Evolutionary conservation across 64 coral and sea anemone genomes (phyloP).

Genomic region (Actinia equina): DNA sequence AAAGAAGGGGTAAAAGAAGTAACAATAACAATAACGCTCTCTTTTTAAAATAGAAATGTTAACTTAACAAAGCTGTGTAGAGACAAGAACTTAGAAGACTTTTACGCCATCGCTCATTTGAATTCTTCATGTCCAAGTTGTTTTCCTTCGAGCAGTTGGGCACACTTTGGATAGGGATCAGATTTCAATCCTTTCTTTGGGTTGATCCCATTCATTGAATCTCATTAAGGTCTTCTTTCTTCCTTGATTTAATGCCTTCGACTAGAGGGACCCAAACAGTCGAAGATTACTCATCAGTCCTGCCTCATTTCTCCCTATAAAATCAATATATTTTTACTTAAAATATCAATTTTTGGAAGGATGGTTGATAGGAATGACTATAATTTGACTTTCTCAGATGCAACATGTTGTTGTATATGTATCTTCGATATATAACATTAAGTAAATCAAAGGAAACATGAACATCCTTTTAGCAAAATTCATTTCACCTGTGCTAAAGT

Average conservation of each 20-base stretch:
- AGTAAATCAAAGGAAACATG: constrained; percentile 18
- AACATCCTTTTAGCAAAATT: not conserved
- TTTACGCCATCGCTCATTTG: not conserved
- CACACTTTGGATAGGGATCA: constrained; percentile 1
- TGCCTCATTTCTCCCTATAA: not conserved
- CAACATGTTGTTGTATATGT: constrained; percentile 10
- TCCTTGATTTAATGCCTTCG: not conserved
- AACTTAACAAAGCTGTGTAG: constrained; percentile 24
- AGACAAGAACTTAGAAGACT: not conserved
- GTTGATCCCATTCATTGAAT: not conserved
- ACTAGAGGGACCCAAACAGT: not conserved
- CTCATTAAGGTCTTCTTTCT: not conserved
- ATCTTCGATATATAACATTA: constrained; percentile 13
- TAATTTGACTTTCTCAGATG: not conserved
- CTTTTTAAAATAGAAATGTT: not conserved
- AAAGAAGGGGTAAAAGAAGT: not conserved
- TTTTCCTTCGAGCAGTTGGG: not conserved
- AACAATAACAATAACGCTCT: not conserved
- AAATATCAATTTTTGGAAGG: not conserved
- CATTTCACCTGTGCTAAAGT: not conserved
- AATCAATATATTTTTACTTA: not conserved
- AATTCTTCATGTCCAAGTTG: constrained; percentile 4
- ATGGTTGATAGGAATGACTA: not conserved
- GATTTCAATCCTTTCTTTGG: not conserved
- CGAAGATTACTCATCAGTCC: not conserved